Percentiles rank a stretch among this genome's conserved stretches.
Evolutionary conservation across 2,113 vertebrate species (phyloP).

Genomic region (Poeciliopsis occidentalis): DNA sequence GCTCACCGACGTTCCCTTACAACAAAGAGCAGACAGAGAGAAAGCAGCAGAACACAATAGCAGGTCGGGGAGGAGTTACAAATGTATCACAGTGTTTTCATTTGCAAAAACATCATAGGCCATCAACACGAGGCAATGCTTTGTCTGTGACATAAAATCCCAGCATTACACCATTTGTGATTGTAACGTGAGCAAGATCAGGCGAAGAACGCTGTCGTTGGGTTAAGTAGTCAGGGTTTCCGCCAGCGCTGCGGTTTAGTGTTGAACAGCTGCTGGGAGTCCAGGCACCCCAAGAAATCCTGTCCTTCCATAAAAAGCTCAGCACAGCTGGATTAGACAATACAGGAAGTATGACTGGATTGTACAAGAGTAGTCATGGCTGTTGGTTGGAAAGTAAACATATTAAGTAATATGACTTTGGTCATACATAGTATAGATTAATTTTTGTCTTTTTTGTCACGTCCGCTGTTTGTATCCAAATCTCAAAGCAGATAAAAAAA

Average conservation of each 20-base stretch:
- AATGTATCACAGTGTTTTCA: conserved; percentile 41
- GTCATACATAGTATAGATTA: no score
- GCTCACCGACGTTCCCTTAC: conserved; percentile 51
- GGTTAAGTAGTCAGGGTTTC: conserved; percentile 42
- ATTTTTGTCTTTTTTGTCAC: no score
- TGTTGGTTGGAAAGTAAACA: neutral
- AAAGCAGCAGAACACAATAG: neutral
- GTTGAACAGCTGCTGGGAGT: conserved; percentile 33
- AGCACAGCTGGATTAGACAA: conserved; percentile 18
- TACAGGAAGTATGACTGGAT: neutral
- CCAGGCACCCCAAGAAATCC: conserved; percentile 10
- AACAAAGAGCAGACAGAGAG: conserved; percentile 28
- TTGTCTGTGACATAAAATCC: neutral
- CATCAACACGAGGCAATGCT: neutral
- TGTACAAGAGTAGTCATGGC: conserved; percentile 1
- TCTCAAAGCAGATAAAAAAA: neutral
- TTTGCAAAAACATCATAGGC: neutral
- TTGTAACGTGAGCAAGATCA: neutral
- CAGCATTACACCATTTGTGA: neutral
- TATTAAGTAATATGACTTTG: no score
- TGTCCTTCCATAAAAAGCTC: conserved; percentile 13
- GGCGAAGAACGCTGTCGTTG: conserved; percentile 11
- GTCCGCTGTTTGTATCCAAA: neutral
- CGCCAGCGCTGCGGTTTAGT: conserved; percentile 36
- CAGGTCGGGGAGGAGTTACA: no score